Evolutionary conservation across 2,113 vertebrate genomes (phyloP).

Genomic region (Myotis yumanensis): DNA sequence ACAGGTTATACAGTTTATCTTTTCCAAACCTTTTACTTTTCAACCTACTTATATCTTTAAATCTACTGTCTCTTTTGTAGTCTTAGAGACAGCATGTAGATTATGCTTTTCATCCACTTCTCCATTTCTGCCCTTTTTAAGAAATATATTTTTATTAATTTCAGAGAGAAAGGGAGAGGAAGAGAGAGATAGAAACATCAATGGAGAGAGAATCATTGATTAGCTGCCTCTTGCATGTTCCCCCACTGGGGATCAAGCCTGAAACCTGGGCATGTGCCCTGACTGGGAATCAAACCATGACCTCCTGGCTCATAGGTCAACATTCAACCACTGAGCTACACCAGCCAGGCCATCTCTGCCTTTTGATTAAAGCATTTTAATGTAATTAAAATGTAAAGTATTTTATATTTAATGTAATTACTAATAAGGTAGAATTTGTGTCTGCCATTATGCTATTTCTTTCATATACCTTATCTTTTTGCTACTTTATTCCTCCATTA

Average conservation of each 20-base stretch:
- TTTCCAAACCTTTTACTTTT: background rate
- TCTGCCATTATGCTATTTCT: background rate
- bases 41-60: background rate
- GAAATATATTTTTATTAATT: background rate
- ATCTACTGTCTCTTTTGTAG: background rate
- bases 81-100: background rate
- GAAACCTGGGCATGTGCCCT: too few relatives aligned
- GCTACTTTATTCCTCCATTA: background rate
- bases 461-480: background rate
- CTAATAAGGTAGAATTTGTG: background rate
- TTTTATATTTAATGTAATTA: conserved; percentile 3
- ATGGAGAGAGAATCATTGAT: too few relatives aligned
- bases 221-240: too few relatives aligned
- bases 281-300: too few relatives aligned
- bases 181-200: too few relatives aligned
- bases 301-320: too few relatives aligned
- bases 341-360: background rate
- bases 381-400: background rate
- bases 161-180: too few relatives aligned
- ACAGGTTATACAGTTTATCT: background rate
- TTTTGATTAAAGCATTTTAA: background rate
- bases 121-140: background rate
- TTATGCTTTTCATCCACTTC: background rate
- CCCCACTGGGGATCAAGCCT: too few relatives aligned
- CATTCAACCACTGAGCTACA: too few relatives aligned